Conservation (phyloP, 2,888 invertebrate species). For the Tinea trinotella region DNA sequence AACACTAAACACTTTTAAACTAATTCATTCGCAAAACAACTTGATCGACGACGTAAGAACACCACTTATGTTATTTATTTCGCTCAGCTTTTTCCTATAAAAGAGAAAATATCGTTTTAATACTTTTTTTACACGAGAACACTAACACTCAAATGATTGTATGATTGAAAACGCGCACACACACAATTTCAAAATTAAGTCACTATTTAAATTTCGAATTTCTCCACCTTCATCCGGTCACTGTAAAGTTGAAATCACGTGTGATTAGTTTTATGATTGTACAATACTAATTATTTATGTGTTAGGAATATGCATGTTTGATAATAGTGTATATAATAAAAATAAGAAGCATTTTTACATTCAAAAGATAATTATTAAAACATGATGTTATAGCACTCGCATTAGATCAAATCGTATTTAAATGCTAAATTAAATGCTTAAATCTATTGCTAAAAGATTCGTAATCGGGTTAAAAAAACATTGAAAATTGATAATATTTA, state of each 20-base stretch:
- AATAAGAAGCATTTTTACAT: too few species aligned
- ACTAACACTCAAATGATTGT: not conserved
- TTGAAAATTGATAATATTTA: too few species aligned
- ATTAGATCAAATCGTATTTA: too few species aligned
- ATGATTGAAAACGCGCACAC: not conserved
- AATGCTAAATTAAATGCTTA: too few species aligned
- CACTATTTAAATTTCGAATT: conserved; percentile 53
- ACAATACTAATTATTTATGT: not conserved
- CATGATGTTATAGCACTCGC: too few species aligned
- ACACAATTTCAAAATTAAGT: conserved; percentile 30
- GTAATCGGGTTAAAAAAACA: too few species aligned
- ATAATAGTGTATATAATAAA: too few species aligned
- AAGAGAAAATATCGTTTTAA: conserved; percentile 52
- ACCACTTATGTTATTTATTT: conserved; percentile 71
- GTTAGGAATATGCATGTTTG: conserved; percentile 10
- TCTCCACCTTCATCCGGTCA: conserved; percentile 67
- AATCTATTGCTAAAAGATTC: too few species aligned
- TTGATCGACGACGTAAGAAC: conserved; percentile 67
- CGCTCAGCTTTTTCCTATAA: conserved; percentile 70
- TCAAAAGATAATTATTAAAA: too few species aligned
- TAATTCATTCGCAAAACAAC: conserved; percentile 70
- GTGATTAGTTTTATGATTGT: conserved; percentile 45
- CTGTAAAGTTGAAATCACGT: conserved; percentile 70
- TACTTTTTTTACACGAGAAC: not conserved
- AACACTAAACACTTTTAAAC: conserved; percentile 62